Conservation (phyloP, 2,888 invertebrate genomes). For the Plebejus melissa region DNA sequence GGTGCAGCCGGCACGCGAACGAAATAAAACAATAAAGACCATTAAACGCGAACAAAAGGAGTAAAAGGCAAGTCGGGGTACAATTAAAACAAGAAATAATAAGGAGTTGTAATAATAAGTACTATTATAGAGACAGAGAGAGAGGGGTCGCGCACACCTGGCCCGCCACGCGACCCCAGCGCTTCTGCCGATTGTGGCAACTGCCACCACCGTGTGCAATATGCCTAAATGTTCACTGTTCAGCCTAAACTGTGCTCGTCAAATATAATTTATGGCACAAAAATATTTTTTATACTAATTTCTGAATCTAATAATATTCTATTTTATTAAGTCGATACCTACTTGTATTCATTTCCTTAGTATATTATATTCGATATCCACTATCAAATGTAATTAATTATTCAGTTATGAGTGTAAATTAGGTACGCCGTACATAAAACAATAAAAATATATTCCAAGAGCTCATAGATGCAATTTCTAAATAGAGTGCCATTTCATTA, state of each 20-base stretch:
- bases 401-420: not conserved
- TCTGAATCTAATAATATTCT: too few species aligned
- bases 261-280: not conserved
- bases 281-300: too few species aligned
- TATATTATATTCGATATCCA: not conserved
- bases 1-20: slow-evolving; percentile 71
- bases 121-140: slow-evolving; percentile 65
- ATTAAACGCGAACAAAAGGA: slow-evolving; percentile 75
- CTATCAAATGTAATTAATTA: not conserved
- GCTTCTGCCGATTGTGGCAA: slow-evolving; percentile 46
- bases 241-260: not conserved
- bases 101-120: slow-evolving; percentile 77
- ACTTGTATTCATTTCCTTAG: not conserved
- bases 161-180: slow-evolving; percentile 53
- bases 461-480: not conserved
- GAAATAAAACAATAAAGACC: slow-evolving; percentile 73
- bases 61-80: slow-evolving; percentile 75
- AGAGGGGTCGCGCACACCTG: slow-evolving; percentile 59
- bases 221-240: slow-evolving; percentile 24
- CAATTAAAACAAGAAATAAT: slow-evolving; percentile 79
- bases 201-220: slow-evolving; percentile 33
- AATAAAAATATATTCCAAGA: not conserved
- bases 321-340: too few species aligned
- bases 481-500: not conserved
- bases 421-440: not conserved